phyloP scores from a whole-genome alignment of 2,113 vertebrate genomes.

The Gymnogyps californianus region DNA sequence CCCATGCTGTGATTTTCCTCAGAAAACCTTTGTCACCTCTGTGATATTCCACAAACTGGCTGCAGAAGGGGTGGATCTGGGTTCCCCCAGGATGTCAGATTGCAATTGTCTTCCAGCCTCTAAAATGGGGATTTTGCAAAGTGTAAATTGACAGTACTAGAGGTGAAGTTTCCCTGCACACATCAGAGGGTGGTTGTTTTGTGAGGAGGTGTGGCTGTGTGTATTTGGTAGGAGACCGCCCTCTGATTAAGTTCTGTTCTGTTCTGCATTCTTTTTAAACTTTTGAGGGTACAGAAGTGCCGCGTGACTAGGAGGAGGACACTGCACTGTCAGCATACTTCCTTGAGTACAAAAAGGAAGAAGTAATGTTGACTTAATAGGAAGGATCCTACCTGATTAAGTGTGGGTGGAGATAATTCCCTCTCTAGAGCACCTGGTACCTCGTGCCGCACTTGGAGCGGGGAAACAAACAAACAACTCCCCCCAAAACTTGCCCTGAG shows the following conservation, averaged over 20 bases:
- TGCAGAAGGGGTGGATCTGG: background rate
- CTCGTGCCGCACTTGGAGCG: background rate
- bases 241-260: background rate
- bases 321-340: background rate
- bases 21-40: background rate
- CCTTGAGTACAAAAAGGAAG: background rate
- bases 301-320: fast-evolving
- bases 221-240: background rate
- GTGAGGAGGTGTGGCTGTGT: background rate
- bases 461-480: background rate
- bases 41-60: background rate
- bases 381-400: background rate
- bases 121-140: background rate
- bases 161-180: background rate
- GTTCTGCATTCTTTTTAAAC: background rate
- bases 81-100: background rate
- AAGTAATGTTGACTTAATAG: background rate
- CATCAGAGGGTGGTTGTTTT: fast-evolving
- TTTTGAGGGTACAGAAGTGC: background rate
- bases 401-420: background rate
- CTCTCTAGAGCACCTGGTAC: background rate
- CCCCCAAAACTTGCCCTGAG: background rate
- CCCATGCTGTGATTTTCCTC: background rate
- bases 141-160: too few relatives aligned
- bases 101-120: background rate